Conservation (phyloP, 2,888 invertebrate species). For the Anthophora plumipes region DNA sequence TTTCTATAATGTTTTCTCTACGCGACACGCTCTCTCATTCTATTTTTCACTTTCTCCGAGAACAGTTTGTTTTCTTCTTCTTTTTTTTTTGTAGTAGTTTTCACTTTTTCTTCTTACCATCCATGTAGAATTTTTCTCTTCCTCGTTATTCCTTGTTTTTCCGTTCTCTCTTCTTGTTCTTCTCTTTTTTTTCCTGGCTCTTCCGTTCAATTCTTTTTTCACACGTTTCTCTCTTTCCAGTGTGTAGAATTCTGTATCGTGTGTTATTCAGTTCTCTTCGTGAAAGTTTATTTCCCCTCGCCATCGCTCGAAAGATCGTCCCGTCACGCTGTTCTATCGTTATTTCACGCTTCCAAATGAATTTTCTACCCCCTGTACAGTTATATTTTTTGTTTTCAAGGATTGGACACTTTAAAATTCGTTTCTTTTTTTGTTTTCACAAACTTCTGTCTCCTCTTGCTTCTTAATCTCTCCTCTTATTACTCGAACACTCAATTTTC, state of each 20-base stretch:
- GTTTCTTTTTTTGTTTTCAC: no score
- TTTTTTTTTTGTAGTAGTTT: neutral
- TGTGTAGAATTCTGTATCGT: neutral
- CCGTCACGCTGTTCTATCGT: no score
- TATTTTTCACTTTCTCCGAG: neutral
- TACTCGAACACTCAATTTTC: no score
- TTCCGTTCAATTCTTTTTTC: no score
- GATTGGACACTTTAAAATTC: no score
- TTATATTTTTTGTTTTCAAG: no score
- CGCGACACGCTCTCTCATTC: neutral
- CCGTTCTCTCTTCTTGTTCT: neutral
- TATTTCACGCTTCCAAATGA: no score
- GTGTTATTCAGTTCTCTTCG: neutral
- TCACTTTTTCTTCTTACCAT: neutral
- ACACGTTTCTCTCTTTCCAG: neutral
- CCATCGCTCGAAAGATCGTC: no score
- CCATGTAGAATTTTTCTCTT: neutral
- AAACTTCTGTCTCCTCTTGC: no score
- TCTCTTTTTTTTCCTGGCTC: no score
- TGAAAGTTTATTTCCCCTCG: neutral
- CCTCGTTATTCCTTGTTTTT: neutral
- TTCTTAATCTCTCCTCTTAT: no score
- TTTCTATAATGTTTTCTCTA: neutral
- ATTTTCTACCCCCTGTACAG: no score
- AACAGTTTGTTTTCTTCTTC: neutral